A percentile compares a stretch with the other conserved stretches of the same genome.
Evolutionary conservation across 2,113 vertebrate species (phyloP).

Genomic region (Nothocercus julius): DNA sequence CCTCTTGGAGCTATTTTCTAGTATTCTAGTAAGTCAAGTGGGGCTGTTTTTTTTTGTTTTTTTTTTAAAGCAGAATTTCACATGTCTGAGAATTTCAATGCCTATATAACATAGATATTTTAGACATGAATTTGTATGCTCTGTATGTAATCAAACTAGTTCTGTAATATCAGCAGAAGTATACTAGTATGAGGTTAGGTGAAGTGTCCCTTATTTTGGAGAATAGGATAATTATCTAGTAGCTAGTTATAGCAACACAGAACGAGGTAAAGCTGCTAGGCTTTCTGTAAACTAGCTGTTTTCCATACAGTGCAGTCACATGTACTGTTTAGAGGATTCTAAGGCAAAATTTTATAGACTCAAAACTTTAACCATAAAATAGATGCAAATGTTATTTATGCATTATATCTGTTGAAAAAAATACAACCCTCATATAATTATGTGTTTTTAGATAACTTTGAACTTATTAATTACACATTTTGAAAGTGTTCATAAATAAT

Average conservation of each 20-base stretch:
- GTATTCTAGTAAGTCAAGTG: too few relatives aligned
- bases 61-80: neutral
- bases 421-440: neutral
- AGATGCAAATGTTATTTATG: neutral
- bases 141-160: neutral
- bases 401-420: neutral
- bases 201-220: neutral
- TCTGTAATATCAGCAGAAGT: neutral
- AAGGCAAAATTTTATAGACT: neutral
- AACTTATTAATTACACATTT: slow-evolving; percentile 17
- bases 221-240: neutral
- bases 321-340: neutral
- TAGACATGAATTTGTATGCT: neutral
- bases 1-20: too few relatives aligned
- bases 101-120: neutral
- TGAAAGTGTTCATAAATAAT: slow-evolving; percentile 54
- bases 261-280: neutral
- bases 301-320: neutral
- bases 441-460: neutral
- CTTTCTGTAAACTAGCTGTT: neutral
- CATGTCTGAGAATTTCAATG: neutral
- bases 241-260: neutral
- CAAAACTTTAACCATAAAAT: neutral
- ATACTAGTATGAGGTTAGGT: neutral
- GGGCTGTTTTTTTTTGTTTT: neutral